These are phyloP conservation scores for Drosophila rellima DNA, from an alignment of 2,888 invertebrate species.

Conservation along the genomic window DNA sequence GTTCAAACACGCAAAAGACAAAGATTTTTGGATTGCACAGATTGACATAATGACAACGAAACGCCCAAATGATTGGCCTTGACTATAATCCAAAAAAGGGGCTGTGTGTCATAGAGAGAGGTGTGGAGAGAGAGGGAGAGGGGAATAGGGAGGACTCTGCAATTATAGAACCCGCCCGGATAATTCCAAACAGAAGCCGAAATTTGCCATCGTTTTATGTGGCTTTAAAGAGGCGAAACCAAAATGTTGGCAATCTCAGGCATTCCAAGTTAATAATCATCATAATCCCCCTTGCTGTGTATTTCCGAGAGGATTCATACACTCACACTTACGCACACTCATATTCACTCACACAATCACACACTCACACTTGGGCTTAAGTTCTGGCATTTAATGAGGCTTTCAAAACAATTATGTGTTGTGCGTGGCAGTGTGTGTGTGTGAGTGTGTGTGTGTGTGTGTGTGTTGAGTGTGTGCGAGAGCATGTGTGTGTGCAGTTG, in stretches of 20 bases:
- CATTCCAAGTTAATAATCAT: constrained; percentile 71
- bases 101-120: too few relatives aligned
- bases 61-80: constrained; percentile 78
- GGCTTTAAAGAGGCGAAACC: constrained; percentile 64
- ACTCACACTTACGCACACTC: background rate
- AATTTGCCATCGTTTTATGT: constrained; percentile 49
- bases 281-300: constrained; percentile 67
- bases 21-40: constrained; percentile 62
- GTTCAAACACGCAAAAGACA: constrained; percentile 49
- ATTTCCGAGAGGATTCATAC: constrained; percentile 14
- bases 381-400: constrained; percentile 81
- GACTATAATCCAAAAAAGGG: constrained; percentile 21
- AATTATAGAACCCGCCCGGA: constrained; percentile 67
- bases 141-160: constrained; percentile 14
- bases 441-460: constrained; percentile 26
- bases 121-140: background rate
- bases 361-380: constrained; percentile 53
- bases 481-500: constrained; percentile 39
- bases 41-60: constrained; percentile 78
- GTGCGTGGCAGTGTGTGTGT: constrained; percentile 26
- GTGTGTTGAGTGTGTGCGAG: constrained; percentile 25
- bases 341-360: too few relatives aligned
- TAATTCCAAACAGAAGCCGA: constrained; percentile 70
- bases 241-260: constrained; percentile 35
- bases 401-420: constrained; percentile 77